Conservation (phyloP, 2,113 vertebrate species). For the Tinamus guttatus region DNA sequence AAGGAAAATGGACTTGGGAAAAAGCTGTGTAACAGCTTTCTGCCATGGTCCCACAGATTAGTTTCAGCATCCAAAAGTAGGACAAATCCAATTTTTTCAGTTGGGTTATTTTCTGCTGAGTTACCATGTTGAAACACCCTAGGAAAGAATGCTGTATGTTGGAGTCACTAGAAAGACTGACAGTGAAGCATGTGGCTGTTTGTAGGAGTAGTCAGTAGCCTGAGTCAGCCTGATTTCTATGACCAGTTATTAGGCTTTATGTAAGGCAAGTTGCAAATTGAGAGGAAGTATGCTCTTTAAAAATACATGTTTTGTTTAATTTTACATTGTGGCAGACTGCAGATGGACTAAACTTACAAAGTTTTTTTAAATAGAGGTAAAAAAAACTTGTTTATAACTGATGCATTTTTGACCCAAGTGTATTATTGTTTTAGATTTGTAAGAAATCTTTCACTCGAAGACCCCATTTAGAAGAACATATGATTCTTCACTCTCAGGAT, state of each 20-base stretch:
- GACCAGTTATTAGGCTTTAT: background rate
- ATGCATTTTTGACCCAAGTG: background rate
- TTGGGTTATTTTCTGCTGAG: background rate
- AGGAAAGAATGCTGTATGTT: background rate
- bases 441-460: conserved; percentile 95
- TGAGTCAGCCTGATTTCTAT: background rate
- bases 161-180: background rate
- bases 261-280: background rate
- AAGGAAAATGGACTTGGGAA: background rate
- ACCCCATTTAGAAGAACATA: conserved; percentile 96
- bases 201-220: background rate
- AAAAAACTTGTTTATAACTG: background rate
- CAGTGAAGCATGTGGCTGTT: background rate
- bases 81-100: background rate
- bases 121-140: background rate
- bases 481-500: conserved; percentile 97
- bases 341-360: background rate
- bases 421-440: conserved; percentile 85
- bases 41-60: background rate
- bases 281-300: background rate
- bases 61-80: background rate
- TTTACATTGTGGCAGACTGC: background rate
- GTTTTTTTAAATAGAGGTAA: background rate
- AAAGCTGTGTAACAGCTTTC: background rate
- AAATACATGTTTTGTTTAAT: background rate